Evolutionary conservation across 2,888 invertebrate species (phyloP).

Genomic region (Oxyteleia sp.): DNA sequence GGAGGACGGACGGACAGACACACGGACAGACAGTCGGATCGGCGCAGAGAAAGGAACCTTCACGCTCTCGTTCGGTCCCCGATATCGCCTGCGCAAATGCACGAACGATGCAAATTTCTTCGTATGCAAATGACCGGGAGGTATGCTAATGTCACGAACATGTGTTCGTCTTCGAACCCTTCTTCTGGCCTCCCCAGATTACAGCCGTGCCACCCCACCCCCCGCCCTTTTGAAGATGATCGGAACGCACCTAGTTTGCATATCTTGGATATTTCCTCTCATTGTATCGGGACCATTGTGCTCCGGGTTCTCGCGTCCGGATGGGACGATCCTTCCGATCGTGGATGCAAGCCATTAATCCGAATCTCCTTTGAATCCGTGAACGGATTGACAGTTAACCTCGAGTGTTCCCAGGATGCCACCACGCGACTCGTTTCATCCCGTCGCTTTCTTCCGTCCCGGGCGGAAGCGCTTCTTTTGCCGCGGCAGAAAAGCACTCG

Average conservation of each 20-base stretch:
- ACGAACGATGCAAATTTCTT: conserved; percentile 87
- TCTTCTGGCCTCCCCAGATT: conserved; percentile 79
- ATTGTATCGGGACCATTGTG: conserved; percentile 86
- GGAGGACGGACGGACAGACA: too few species aligned
- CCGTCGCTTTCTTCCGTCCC: conserved; percentile 52
- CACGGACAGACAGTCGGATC: conserved; percentile 75
- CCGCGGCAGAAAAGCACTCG: conserved; percentile 52
- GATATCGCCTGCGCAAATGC: conserved; percentile 81
- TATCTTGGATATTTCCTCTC: conserved; percentile 88
- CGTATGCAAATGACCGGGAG: conserved; percentile 85
- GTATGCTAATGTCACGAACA: conserved; percentile 86
- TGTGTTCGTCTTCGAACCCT: conserved; percentile 86
- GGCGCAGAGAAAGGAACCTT: conserved; percentile 45
- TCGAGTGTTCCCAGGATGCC: conserved; percentile 85
- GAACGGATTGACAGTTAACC: conserved; percentile 87
- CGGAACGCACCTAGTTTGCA: conserved; percentile 86
- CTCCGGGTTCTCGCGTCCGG: conserved; percentile 80
- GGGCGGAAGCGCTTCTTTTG: conserved; percentile 62
- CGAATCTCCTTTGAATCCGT: conserved; percentile 86
- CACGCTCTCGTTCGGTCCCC: conserved; percentile 70
- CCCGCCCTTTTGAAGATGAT: conserved; percentile 85
- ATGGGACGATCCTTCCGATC: conserved; percentile 83
- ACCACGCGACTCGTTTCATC: conserved; percentile 63
- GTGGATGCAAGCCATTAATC: conserved; percentile 87
- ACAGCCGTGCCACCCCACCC: conserved; percentile 73